phyloP scores from a whole-genome alignment of 2,797 vertebrate genomes.

The Oceanodroma leucorhoa region DNA sequence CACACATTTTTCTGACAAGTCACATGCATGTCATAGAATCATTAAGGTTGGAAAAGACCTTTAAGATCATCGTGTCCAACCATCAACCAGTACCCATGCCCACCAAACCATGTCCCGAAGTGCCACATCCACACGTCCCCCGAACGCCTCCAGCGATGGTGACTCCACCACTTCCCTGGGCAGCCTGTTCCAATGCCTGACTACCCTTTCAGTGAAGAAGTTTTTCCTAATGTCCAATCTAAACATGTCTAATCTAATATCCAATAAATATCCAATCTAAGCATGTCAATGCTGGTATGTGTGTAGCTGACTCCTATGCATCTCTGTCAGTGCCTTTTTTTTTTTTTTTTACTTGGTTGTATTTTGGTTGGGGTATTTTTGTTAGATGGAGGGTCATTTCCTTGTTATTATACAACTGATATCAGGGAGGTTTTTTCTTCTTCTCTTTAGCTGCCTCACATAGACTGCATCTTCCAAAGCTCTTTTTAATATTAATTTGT shows the following conservation, averaged over 20 bases:
- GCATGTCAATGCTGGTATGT: fast-evolving
- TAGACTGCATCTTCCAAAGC: not conserved
- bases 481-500: not conserved
- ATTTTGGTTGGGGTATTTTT: not conserved
- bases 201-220: no score
- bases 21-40: not conserved
- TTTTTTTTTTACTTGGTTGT: not conserved
- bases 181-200: no score
- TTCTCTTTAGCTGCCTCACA: not conserved
- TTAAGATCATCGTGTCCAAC: no score
- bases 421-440: not conserved
- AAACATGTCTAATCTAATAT: no score
- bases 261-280: no score
- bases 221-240: no score
- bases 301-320: fast-evolving
- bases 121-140: no score
- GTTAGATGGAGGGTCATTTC: not conserved
- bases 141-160: no score
- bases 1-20: not conserved
- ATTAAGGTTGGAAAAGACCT: no score
- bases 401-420: not conserved
- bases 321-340: not conserved
- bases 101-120: no score
- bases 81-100: no score
- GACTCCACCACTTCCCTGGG: no score